Base-by-base conservation (phyloP, 2,113 vertebrate species). In the Ochotona curzoniae region DNA sequence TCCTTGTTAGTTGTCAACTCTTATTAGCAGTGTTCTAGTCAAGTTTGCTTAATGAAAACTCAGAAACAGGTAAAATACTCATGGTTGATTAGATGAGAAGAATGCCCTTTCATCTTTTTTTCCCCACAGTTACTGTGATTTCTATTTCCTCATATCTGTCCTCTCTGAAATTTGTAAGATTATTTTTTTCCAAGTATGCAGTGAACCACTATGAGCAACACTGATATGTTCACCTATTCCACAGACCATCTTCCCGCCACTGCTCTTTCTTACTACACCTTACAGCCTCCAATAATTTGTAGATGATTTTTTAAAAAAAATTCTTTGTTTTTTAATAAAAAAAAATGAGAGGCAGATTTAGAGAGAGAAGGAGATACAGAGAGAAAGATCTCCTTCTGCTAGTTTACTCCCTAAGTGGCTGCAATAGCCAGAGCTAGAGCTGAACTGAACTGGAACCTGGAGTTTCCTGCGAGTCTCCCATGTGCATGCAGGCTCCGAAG, bases 211-310 rank as follows among this genome's bases (percentile, higher is more conserved):
- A 15, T 49, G 79, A 70, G 25, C 14, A 47, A 25, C 9, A 32
- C 60, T 47, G 30, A 57, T 13, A 28, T 61, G 2, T n/a, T 60
- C 5, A 9, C 38, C 26, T 0, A 3, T 23, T 44, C 89, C 57
- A 26, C 5, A 73, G 60, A 64, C 23, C 1, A 1, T 67, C 23
- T 84, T 60, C 47, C 35, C 26, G 8, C 44, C 63, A 28, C 57
- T 0, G 0, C 18, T 57, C 7, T 44, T 5, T 10, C 8, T 54
- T 83, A 5, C 30, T 1, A 15, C 13, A 76, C 20, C 26, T 51
- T 0, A 13, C 1, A 26, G 14, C 8, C 17, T 54, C 7, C 23
- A 35, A 35, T 15, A 38, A n/a, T n/a, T 54, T 54, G 26, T 25
- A 10, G 18, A 9, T 20, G 30, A 4, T 57, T 57, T 57, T 57